Base-by-base conservation (phyloP, 2,888 invertebrate genomes). In the Eupithecia subfuscata region DNA sequence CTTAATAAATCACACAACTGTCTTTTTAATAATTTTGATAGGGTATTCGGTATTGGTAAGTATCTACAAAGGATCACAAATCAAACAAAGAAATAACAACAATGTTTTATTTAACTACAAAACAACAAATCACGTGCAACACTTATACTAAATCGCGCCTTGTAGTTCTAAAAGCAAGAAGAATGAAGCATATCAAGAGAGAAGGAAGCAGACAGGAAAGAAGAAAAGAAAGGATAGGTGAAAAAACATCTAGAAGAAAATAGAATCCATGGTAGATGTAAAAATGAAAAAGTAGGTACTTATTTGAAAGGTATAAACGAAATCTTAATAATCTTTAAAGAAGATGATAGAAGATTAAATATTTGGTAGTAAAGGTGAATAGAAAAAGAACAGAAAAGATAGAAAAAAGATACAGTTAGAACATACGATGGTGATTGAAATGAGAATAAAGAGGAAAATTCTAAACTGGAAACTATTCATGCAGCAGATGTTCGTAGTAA, bases 131-230 rank as follows among this genome's bases (percentile, higher is more conserved):
- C 80, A 80, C 82, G 87, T 88, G 88, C 84, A 77, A 76, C 69
- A 73, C 70, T 70, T 70, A 75, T 84, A 82, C 84, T 90, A 89
- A 86, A 86, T 85, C 85, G 89, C 89, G 91, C 90, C 87, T 88
- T 89, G 90, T 88, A 89, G 88, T 86, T 86, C 82, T 73, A 71
- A 60, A 78, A 73, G 74, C 30, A 76, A 65, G 12, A 76, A 65
- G 12, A 12, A 48, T 11, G 69, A 79, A 81, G 79, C 11, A 74
- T 48, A 73, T 48, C 9, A 30, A n/a, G 34, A 69, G 79, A 81
- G 79, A 78, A 82, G 72, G 80, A 78, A 79, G 74, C 76, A 72
- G 80, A 70, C 9, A 48, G 25, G 16, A 25, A 60, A n/a, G 18
- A 37, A 34, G 43, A 68, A 1, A 45, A 63, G 22, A 22, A 67